Base-by-base conservation (phyloP, 2,888 invertebrate species). In the Lycophotia porphyrea region DNA sequence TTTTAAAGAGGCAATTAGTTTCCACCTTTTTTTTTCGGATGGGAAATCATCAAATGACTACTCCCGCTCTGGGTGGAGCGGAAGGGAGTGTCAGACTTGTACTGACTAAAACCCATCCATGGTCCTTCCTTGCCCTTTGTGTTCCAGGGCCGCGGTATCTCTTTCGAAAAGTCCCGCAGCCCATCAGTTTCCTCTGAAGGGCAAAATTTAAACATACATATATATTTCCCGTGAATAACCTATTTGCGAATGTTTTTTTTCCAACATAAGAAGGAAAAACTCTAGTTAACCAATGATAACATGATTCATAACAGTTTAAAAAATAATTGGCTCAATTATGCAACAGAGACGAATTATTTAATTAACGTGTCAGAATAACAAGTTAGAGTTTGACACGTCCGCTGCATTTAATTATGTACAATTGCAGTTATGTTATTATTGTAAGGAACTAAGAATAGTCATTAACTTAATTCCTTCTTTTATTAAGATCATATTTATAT, bases 271-370 rank as follows among this genome's bases (percentile, higher is more conserved):
- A 0, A n/a, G 11, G 49, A n/a, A 52, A 49, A 39, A 8, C 27
- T 21, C 13, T 7, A 27, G 36, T 49, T 71, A 39, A 70, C 39
- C 44, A 44, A 73, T 44, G n/a, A 36, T 13, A 39, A 15, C 15
- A 21, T n/a, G 34, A 74, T n/a, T 9, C 31, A 9, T 39, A 47
- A 36, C 8, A 27, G 18, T 8, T 60, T 47, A 44, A 47, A 34
- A 58, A 39, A 36, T 74, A 61, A 61, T 61, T 27, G 11, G 18
- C 39, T 47, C 27, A 39, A 74, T 55, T 63, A 75, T 15, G 52
- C 15, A 7, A 44, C 36, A 5, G 34, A 27, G 13, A n/a, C 5
- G n/a, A 55, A 55, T 64, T 44, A 55, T 44, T 47, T 47, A n/a
- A 72, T 47, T 44, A 39, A 39, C n/a, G 44, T 18, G 36, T 9